Evolutionary conservation across 2,797 vertebrate species (phyloP), one percentile per base, ranked within the genome.

Genomic region (Iguana delicatissima): DNA sequence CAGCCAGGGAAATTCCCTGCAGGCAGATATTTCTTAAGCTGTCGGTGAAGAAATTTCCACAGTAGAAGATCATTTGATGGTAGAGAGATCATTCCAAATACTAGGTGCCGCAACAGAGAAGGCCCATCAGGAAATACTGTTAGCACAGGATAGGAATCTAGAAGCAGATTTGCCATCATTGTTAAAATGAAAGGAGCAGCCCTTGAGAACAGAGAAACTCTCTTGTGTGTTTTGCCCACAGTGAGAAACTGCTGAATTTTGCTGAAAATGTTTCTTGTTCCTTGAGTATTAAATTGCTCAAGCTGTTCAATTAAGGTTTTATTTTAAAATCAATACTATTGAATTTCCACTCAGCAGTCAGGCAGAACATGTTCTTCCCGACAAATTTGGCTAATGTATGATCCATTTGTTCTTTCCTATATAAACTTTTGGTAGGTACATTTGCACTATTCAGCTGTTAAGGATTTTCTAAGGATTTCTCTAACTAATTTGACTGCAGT

Each of bases 281-380:
- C 59, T 67, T 29, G n/a, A 67, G 18, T 64, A 72, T 4, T 24
- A 64, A 91, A 93, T 62, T 1, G 4, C 50, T n/a, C 38, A 64
- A 84, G 42, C 59, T 86, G 18, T 32, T 87, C 72, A 84, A 52
- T 88, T 86, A 84, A 38, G 16, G 57, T 79, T 84, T 84, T 84
- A 80, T 84, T 88, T 91, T 84, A 35, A 80, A 84, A 52, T 79
- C 76, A 79, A 85, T 84, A 67, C 35, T 64, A 88, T 82, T 38
- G 62, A 64, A 84, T 89, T 10, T 50, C 79, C 26, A 18, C 87
- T 69, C 67, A 69, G 29, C 67, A 79, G n/a, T 57, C 26, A 82
- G 57, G 50, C 74, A 85, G 85, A 77, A 42, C 57, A 79, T 91
- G 38, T 84, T 91, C 22, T 57, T 88, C 26, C 2, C 57, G n/a